A percentile compares a stretch with the other conserved stretches of the same genome.
phyloP scores from a whole-genome alignment of 1,140 invertebrate species.

The Adoxophyes honmai region DNA sequence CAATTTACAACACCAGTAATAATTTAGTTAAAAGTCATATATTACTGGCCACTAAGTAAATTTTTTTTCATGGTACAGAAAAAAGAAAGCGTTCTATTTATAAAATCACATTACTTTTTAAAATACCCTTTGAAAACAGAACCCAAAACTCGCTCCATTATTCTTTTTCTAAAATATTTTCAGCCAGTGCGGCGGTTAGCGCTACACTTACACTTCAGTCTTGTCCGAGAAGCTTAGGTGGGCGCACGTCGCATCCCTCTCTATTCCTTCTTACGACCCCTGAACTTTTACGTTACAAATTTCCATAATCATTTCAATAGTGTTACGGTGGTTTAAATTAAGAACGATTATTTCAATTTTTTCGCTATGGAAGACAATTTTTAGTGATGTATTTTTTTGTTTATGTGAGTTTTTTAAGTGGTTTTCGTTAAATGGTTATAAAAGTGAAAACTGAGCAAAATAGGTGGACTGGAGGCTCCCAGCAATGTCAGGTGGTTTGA shows the following conservation, averaged over 20 bases:
- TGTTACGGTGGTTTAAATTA: neutral
- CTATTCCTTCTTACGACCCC: neutral
- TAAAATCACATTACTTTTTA: too few relatives aligned
- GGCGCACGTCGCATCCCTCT: neutral
- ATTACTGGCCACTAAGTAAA: too few relatives aligned
- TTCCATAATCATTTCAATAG: neutral
- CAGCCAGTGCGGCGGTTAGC: neutral
- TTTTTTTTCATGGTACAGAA: too few relatives aligned
- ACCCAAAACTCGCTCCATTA: too few relatives aligned
- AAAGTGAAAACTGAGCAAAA: conserved; percentile 41
- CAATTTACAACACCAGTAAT: too few relatives aligned
- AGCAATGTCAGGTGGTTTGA: conserved; percentile 29
- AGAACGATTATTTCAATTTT: neutral
- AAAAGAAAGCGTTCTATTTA: too few relatives aligned
- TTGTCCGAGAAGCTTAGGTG: neutral
- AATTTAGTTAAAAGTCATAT: too few relatives aligned
- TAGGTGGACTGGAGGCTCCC: conserved; percentile 41
- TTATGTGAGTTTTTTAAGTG: conserved; percentile 24
- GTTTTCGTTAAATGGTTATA: conserved; percentile 24
- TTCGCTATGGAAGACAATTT: too few relatives aligned
- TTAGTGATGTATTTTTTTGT: neutral
- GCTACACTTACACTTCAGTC: neutral
- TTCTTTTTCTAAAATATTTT: conserved; percentile 1
- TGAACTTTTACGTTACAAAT: conserved; percentile 5
- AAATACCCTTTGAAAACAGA: too few relatives aligned